Evolutionary conservation across 2,888 invertebrate species (phyloP).

Genomic region (Lampropteryx suffumata): DNA sequence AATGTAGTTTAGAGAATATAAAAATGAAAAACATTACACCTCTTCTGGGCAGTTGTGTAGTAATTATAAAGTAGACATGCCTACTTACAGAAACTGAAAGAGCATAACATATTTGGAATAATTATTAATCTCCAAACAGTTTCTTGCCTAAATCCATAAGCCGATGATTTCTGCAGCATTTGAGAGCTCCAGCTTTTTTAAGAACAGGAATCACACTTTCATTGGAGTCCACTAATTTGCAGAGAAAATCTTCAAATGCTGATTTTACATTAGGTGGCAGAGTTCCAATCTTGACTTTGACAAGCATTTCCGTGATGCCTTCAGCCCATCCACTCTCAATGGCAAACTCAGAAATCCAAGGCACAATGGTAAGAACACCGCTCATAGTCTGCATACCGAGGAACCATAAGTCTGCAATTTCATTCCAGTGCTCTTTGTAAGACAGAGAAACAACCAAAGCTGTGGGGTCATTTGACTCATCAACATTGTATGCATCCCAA

Average conservation of each 20-base stretch:
- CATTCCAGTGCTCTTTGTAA: constrained; percentile 95
- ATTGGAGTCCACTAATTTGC: constrained; percentile 92
- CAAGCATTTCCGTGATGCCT: constrained; percentile 91
- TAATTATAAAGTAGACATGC: constrained; percentile 45
- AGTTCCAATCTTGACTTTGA: constrained; percentile 91
- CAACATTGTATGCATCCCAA: constrained; percentile 96
- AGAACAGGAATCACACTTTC: constrained; percentile 87
- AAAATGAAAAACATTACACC: constrained; percentile 28
- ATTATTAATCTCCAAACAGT: constrained; percentile 91
- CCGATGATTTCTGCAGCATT: constrained; percentile 92
- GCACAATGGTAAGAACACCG: constrained; percentile 89
- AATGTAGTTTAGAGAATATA: constrained; percentile 37
- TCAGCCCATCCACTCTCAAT: constrained; percentile 97
- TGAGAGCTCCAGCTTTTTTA: constrained; percentile 91
- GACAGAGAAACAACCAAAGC: constrained; percentile 92
- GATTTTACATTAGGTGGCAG: constrained; percentile 92
- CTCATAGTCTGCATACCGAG: constrained; percentile 97
- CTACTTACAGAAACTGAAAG: constrained; percentile 38
- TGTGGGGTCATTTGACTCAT: constrained; percentile 92
- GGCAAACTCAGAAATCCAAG: constrained; percentile 95
- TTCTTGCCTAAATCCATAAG: constrained; percentile 95
- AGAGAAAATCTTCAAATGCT: constrained; percentile 95
- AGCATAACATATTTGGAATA: constrained; percentile 23
- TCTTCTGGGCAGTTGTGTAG: too few species aligned
- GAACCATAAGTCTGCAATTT: constrained; percentile 96